These are phyloP conservation scores for Cheilosia urbana DNA, from an alignment of 2,888 invertebrate species.

Conservation along the genomic window DNA sequence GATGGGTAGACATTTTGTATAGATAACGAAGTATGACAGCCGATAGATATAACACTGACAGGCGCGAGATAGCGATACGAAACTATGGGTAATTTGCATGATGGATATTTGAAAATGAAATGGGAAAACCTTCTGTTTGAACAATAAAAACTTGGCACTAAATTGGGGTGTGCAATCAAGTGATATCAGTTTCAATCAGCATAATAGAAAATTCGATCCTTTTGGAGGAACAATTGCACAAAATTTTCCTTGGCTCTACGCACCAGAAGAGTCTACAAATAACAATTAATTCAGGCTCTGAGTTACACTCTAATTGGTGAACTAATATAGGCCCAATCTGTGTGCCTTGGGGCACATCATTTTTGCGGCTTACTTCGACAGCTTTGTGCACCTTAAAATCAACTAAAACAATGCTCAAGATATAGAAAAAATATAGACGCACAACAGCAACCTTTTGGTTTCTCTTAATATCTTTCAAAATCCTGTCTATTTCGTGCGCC, in stretches of 20 bases:
- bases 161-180: background rate
- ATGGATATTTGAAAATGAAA: slow-evolving; percentile 7
- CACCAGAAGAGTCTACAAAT: no score
- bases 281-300: no score
- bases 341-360: background rate
- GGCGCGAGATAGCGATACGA: slow-evolving; percentile 2
- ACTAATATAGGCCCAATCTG: no score
- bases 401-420: background rate
- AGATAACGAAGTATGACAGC: background rate
- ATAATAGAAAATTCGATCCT: no score
- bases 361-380: background rate
- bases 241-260: no score
- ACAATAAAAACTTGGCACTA: no score
- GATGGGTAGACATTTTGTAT: slow-evolving; percentile 4
- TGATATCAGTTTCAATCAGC: no score
- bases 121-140: background rate
- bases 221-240: no score
- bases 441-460: background rate
- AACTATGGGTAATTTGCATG: slow-evolving; percentile 38
- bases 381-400: background rate
- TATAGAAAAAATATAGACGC: background rate
- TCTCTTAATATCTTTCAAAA: background rate
- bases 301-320: no score
- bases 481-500: no score
- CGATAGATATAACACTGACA: slow-evolving; percentile 35